Conservation (phyloP, 2,797 vertebrate species). For the Neoniphon sammara region DNA sequence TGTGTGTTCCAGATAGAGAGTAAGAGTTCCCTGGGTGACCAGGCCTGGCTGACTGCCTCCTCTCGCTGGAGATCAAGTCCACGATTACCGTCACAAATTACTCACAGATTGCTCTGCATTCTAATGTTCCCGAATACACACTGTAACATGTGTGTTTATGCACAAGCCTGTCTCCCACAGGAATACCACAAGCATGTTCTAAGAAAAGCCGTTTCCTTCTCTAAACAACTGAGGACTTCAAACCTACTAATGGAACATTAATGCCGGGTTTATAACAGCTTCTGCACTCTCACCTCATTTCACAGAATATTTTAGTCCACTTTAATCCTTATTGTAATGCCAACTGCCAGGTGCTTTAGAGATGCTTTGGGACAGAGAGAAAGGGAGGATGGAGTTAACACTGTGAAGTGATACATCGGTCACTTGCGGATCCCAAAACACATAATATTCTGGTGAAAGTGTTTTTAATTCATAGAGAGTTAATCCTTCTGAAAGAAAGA, state of each 20-base stretch:
- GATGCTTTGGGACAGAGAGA: constrained; percentile 8
- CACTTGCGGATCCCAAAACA: constrained; percentile 43
- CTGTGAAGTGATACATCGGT: constrained; percentile 29
- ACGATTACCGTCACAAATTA: constrained; percentile 82
- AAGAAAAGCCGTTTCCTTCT: constrained; percentile 55
- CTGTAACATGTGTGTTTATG: constrained; percentile 39
- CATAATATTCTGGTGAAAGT: constrained; percentile 52
- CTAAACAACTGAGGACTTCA: constrained; percentile 48
- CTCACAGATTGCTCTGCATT: constrained; percentile 79
- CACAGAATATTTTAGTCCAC: constrained; percentile 15
- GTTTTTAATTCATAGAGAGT: constrained; percentile 40
- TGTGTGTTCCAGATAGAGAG: constrained; percentile 40
- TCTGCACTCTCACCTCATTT: constrained; percentile 41
- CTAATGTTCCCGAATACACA: constrained; percentile 39
- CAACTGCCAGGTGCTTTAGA: constrained; percentile 24
- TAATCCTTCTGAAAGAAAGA: constrained; percentile 37
- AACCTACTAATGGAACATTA: constrained; percentile 63
- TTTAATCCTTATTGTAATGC: constrained; percentile 29
- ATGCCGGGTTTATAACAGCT: constrained; percentile 50
- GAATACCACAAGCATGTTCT: constrained; percentile 34
- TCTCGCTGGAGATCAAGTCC: constrained; percentile 57
- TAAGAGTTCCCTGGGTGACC: constrained; percentile 62
- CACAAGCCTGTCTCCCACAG: constrained; percentile 30
- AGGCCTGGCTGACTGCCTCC: constrained; percentile 60
- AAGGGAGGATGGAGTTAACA: constrained; percentile 2